Evolutionary conservation across 2,888 invertebrate genomes (phyloP).

Genomic region (Drosophila multiciliata): DNA sequence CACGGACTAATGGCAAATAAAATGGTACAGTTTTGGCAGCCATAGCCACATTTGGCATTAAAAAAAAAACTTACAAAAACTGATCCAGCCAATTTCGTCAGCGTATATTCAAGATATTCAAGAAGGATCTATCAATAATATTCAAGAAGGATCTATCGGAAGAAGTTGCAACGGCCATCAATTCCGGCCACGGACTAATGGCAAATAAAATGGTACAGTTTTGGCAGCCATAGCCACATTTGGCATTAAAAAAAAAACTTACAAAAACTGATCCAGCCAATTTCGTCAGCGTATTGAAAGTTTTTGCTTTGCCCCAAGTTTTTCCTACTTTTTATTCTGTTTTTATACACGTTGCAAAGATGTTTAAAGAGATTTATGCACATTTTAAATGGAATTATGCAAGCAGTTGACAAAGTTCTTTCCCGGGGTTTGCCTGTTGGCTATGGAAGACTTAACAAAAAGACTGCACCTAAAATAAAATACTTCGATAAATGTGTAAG

Average conservation of each 20-base stretch:
- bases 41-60: slow-evolving; percentile 6
- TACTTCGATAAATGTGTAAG: slow-evolving; percentile 41
- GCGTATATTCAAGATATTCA: too few species aligned
- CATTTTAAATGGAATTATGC: slow-evolving; percentile 61
- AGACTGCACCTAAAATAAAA: slow-evolving; percentile 20
- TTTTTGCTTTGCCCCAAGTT: slow-evolving; percentile 8
- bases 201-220: slow-evolving; percentile 61
- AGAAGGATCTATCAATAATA: too few species aligned
- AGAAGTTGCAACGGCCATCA: slow-evolving; percentile 21
- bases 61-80: slow-evolving; percentile 19
- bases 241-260: neutral
- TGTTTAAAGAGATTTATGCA: slow-evolving; percentile 48
- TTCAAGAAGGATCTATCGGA: slow-evolving; percentile 64
- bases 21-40: slow-evolving; percentile 50
- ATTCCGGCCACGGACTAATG: slow-evolving; percentile 55
- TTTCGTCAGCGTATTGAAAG: slow-evolving; percentile 14
- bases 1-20: slow-evolving; percentile 67
- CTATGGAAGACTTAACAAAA: neutral
- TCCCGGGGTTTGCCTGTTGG: neutral
- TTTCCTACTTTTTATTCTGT: neutral
- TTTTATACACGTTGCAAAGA: slow-evolving; percentile 19
- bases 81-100: slow-evolving; percentile 2
- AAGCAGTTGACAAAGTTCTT: slow-evolving; percentile 15
- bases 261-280: slow-evolving; percentile 21
- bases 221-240: slow-evolving; percentile 28